Evolutionary conservation across 2,113 vertebrate species (phyloP).

Genomic region (Eublepharis macularius): DNA sequence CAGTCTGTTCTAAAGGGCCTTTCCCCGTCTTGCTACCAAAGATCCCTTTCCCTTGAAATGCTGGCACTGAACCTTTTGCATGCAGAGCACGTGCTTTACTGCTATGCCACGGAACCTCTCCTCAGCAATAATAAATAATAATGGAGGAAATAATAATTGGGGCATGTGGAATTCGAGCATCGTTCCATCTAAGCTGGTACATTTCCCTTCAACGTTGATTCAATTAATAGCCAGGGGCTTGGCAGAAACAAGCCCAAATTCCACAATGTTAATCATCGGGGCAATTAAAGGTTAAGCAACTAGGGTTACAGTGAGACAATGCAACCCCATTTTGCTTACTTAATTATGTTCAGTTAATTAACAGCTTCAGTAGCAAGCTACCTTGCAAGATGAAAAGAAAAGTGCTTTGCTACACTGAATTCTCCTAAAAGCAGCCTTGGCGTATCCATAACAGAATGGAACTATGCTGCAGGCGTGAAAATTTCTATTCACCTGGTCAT

Average conservation of each 20-base stretch:
- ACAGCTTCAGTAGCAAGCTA: not conserved
- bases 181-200: not conserved
- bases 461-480: not conserved
- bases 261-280: conserved; percentile 11
- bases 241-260: not conserved
- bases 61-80: not conserved
- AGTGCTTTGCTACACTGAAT: not conserved
- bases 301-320: conserved; percentile 8
- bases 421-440: not conserved
- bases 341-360: conserved; percentile 12
- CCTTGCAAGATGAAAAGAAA: not conserved
- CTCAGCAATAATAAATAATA: not conserved
- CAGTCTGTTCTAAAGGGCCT: no score
- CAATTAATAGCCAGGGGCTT: not conserved
- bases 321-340: not conserved
- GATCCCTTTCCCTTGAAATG: not conserved
- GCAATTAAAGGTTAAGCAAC: conserved; percentile 21
- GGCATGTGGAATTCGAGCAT: not conserved
- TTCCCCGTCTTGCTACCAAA: not conserved
- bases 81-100: not conserved
- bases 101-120: not conserved
- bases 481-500: not conserved
- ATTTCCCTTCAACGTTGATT: not conserved
- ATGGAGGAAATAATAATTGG: not conserved
- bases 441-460: not conserved